Evolutionary conservation across 1,140 invertebrate species (phyloP).

Genomic region (Trissolcus basalis): DNA sequence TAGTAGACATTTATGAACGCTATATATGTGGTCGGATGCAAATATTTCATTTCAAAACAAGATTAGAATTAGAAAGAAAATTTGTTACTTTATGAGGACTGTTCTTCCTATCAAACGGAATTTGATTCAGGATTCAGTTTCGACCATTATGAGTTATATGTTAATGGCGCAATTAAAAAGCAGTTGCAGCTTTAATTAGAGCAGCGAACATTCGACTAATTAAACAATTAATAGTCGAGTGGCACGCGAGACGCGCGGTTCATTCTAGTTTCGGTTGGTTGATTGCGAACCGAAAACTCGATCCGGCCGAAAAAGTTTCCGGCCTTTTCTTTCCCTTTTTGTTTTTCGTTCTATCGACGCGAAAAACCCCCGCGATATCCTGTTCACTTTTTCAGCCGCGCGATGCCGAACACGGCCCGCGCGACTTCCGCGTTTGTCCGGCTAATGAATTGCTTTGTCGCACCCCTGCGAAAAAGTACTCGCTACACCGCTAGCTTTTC

Average conservation of each 20-base stretch:
- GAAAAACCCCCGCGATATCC: slow-evolving; percentile 27
- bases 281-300: slow-evolving; percentile 38
- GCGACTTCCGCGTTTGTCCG: slow-evolving; percentile 74
- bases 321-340: background rate
- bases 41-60: too few species aligned
- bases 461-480: slow-evolving; percentile 59
- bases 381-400: slow-evolving; percentile 37
- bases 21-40: too few species aligned
- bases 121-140: slow-evolving; percentile 35
- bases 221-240: slow-evolving; percentile 51
- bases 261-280: slow-evolving; percentile 37
- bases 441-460: slow-evolving; percentile 75
- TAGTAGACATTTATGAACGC: too few species aligned
- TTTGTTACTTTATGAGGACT: too few species aligned
- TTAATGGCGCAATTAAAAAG: slow-evolving; percentile 49
- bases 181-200: slow-evolving; percentile 50
- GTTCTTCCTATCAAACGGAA: too few species aligned
- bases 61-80: too few species aligned
- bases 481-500: slow-evolving; percentile 50
- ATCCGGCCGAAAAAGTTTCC: slow-evolving; percentile 19
- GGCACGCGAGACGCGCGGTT: slow-evolving; percentile 37
- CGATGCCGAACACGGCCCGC: slow-evolving; percentile 48
- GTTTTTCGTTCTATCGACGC: slow-evolving; percentile 1
- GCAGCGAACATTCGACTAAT: slow-evolving; percentile 46
- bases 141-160: slow-evolving; percentile 46